Conservation (phyloP, 2,113 vertebrate genomes). For the Halcyon malimbica region DNA sequence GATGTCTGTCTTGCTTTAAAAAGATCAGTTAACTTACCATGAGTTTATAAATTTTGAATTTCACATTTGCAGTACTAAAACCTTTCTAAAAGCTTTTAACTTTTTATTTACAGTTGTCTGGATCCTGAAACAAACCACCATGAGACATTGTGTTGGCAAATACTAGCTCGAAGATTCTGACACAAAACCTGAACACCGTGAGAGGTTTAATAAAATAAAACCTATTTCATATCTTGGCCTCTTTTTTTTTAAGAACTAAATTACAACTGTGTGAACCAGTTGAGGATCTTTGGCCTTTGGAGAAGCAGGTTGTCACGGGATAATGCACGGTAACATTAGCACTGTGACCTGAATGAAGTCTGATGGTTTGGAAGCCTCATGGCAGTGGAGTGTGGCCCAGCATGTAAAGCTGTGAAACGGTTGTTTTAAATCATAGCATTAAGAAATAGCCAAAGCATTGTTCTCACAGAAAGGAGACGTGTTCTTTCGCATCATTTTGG, state of each 20-base stretch:
- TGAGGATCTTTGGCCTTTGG: background rate
- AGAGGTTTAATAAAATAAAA: slow-evolving; percentile 21
- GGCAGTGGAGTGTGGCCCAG: background rate
- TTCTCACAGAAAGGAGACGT: background rate
- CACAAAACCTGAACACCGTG: background rate
- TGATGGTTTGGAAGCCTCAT: background rate
- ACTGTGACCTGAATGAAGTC: background rate
- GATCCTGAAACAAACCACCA: background rate
- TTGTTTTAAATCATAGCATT: background rate
- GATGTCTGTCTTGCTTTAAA: background rate
- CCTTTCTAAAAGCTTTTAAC: background rate
- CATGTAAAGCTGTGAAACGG: background rate
- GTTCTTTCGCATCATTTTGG: background rate
- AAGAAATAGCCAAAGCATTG: background rate
- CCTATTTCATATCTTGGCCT: background rate
- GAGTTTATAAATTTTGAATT: background rate
- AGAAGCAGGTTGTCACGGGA: background rate
- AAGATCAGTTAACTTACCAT: background rate
- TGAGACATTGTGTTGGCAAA: background rate
- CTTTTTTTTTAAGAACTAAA: background rate
- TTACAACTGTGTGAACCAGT: background rate
- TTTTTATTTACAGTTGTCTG: slow-evolving; percentile 41
- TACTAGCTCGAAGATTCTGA: background rate
- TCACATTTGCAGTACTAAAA: background rate
- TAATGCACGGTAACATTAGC: background rate